Percentiles rank a stretch among this genome's conserved stretches.
These are phyloP conservation scores for Passer domesticus DNA, from an alignment of 2,113 vertebrate genomes.

Conservation along the genomic window DNA sequence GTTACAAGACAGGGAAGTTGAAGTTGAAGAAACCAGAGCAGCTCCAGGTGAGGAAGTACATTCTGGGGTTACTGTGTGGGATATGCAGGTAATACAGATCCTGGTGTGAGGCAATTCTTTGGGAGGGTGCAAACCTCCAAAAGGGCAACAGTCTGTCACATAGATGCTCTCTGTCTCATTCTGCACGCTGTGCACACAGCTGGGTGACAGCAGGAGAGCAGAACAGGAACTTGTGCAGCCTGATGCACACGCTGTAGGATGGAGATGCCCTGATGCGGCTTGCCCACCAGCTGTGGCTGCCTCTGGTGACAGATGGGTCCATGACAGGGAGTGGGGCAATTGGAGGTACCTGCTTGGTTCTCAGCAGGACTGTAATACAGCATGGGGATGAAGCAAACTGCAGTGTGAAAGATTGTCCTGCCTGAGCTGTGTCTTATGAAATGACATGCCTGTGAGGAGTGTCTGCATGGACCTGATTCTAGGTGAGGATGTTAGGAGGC, in stretches of 20 bases:
- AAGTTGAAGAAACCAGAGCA: constrained; percentile 97
- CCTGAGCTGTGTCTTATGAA: background rate
- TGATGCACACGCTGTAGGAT: rapidly evolving
- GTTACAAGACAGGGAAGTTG: constrained; percentile 95
- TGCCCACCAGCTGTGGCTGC: background rate
- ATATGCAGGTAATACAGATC: background rate
- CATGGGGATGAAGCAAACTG: background rate
- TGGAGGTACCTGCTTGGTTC: background rate
- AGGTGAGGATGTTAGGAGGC: background rate
- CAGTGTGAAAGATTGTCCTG: background rate
- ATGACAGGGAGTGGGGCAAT: background rate
- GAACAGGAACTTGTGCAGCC: background rate
- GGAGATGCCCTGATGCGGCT: background rate
- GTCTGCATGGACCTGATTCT: background rate
- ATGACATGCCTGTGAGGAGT: background rate
- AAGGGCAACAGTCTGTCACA: background rate
- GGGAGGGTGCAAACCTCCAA: background rate
- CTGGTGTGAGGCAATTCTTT: background rate
- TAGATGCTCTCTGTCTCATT: background rate
- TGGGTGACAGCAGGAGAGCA: background rate
- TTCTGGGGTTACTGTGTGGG: background rate
- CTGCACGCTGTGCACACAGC: rapidly evolving
- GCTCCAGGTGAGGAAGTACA: constrained; percentile 83
- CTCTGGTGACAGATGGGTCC: background rate
- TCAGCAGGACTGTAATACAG: background rate